Evolutionary conservation across 1,140 invertebrate species (phyloP).

Genomic region (Choristoneura fumiferana): DNA sequence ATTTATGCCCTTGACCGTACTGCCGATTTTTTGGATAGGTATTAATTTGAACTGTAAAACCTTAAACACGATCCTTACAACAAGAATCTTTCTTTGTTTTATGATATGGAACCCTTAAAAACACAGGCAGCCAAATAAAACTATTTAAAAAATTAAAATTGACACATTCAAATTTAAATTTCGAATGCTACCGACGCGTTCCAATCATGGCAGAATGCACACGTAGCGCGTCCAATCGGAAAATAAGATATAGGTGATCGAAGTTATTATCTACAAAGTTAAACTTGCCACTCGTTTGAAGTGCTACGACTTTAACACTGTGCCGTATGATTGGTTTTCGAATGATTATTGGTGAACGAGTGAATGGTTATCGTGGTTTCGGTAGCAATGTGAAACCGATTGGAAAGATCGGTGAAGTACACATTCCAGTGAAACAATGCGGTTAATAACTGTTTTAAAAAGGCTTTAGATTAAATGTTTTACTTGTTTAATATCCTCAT

Average conservation of each 20-base stretch:
- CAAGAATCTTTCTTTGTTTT: too few relatives aligned
- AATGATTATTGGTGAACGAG: background rate
- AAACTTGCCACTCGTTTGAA: background rate
- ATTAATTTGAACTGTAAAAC: too few relatives aligned
- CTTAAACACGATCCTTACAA: too few relatives aligned
- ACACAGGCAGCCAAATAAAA: background rate
- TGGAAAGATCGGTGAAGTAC: slow-evolving; percentile 57
- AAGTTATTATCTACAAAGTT: background rate
- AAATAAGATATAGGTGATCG: slow-evolving; percentile 24
- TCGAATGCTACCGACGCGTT: slow-evolving; percentile 47
- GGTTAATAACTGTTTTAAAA: too few relatives aligned
- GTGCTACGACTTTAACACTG: background rate
- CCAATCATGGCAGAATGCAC: slow-evolving; percentile 41
- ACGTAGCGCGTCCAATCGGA: slow-evolving; percentile 49
- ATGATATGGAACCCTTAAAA: background rate
- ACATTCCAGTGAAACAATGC: slow-evolving; percentile 42
- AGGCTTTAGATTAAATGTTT: too few relatives aligned
- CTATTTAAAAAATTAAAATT: slow-evolving; percentile 40
- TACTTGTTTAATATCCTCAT: too few relatives aligned
- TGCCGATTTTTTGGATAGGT: too few relatives aligned
- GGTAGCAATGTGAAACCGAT: slow-evolving; percentile 55
- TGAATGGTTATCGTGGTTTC: slow-evolving; percentile 20
- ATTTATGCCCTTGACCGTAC: too few relatives aligned
- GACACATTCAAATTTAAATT: slow-evolving; percentile 46
- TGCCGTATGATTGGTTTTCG: background rate